Percentiles rank a stretch among this genome's conserved stretches.
phyloP scores from a whole-genome alignment of 1,140 invertebrate species.

The Drosophila arizonae region DNA sequence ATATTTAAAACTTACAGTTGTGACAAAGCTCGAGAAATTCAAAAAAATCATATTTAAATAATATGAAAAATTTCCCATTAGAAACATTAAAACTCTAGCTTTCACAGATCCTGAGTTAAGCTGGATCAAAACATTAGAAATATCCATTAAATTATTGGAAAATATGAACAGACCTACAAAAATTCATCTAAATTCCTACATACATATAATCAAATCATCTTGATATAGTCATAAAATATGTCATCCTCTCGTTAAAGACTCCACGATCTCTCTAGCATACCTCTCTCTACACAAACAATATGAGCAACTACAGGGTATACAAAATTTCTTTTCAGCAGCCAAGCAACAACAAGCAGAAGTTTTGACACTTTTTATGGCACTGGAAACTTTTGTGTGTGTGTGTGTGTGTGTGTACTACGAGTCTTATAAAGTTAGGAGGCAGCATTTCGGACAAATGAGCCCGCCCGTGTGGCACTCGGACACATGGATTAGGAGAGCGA shows the following conservation, averaged over 20 bases:
- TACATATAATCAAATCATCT: too few species aligned
- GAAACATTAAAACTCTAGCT: neutral
- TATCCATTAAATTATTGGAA: too few species aligned
- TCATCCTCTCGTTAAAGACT: neutral
- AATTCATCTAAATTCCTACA: too few species aligned
- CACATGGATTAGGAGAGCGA: neutral
- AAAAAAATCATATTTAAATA: neutral
- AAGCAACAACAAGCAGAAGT: slow-evolving; percentile 30
- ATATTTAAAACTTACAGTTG: too few species aligned
- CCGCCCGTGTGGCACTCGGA: slow-evolving; percentile 58
- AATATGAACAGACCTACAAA: too few species aligned
- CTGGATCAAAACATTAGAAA: too few species aligned
- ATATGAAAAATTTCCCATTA: neutral
- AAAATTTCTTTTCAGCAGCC: slow-evolving; percentile 69
- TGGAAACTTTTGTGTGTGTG: slow-evolving; percentile 56
- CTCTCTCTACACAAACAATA: too few species aligned
- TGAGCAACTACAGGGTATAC: slow-evolving; percentile 2
- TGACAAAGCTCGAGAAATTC: too few species aligned
- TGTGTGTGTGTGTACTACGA: slow-evolving; percentile 31
- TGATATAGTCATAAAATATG: neutral
- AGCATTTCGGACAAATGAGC: slow-evolving; percentile 67
- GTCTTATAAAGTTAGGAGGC: slow-evolving; percentile 53
- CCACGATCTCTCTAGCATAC: neutral
- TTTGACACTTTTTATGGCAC: slow-evolving; percentile 71
- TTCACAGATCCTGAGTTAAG: neutral